Conservation (phyloP, 2,888 invertebrate species). For the Ectemnius continuus region DNA sequence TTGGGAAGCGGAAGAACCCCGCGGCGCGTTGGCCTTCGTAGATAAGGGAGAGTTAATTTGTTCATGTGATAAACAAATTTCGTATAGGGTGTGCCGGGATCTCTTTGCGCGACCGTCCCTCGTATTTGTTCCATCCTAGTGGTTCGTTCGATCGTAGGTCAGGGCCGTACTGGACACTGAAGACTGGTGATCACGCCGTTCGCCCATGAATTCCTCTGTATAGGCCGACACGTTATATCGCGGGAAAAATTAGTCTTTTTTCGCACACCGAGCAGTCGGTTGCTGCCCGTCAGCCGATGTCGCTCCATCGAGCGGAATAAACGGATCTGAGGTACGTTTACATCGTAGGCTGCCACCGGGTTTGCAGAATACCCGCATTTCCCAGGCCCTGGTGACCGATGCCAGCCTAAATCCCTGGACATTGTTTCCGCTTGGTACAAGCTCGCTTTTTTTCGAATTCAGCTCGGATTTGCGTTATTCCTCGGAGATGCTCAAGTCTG, state of each 20-base stretch:
- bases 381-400: neutral
- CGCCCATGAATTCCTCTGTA: neutral
- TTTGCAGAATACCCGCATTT: slow-evolving; percentile 19
- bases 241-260: slow-evolving; percentile 19
- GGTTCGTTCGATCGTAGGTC: slow-evolving; percentile 36
- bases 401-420: neutral
- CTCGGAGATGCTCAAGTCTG: neutral
- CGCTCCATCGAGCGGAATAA: slow-evolving; percentile 57
- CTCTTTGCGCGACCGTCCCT: neutral
- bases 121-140: slow-evolving; percentile 1
- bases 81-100: neutral
- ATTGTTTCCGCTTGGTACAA: slow-evolving; percentile 14
- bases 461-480: neutral
- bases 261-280: slow-evolving; percentile 30
- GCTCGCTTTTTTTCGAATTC: neutral
- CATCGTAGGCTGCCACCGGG: slow-evolving; percentile 30
- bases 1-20: neutral
- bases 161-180: slow-evolving; percentile 23
- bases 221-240: too few relatives aligned
- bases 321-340: slow-evolving; percentile 54
- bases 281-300: slow-evolving; percentile 50
- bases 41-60: neutral
- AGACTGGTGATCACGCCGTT: neutral
- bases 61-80: slow-evolving; percentile 7
- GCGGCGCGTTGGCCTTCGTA: neutral